Evolutionary conservation across 2,113 vertebrate genomes (phyloP).

Genomic region (Dicaeum eximium): DNA sequence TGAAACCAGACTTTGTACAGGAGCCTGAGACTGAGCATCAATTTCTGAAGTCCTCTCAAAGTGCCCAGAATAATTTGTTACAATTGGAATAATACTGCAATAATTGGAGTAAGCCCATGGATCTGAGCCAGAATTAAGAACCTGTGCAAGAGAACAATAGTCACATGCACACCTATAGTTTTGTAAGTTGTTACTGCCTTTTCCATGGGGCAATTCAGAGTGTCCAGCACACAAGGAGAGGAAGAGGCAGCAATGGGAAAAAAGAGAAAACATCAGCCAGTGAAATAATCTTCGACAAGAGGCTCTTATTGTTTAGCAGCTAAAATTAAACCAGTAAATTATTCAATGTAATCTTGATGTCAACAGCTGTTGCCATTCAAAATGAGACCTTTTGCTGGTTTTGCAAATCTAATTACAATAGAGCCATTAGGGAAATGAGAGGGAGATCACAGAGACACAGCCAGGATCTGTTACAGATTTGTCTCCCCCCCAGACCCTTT

Average conservation of each 20-base stretch:
- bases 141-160: not conserved
- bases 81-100: not conserved
- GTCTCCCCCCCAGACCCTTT: conserved; percentile 46
- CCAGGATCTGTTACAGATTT: conserved; percentile 31
- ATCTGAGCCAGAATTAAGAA: not conserved
- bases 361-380: conserved; percentile 82
- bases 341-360: conserved; percentile 79
- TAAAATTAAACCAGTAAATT: conserved; percentile 81
- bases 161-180: not conserved
- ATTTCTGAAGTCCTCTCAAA: not conserved
- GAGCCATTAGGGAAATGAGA: conserved; percentile 74
- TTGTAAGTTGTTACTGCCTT: not conserved
- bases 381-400: conserved; percentile 80
- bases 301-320: conserved; percentile 70
- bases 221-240: not conserved
- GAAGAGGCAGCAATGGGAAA: not conserved
- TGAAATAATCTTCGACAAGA: conserved; percentile 56
- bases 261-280: conserved; percentile 12
- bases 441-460: conserved; percentile 49
- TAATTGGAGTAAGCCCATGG: no score
- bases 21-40: not conserved
- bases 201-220: not conserved
- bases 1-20: not conserved
- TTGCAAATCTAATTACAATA: conserved; percentile 80
- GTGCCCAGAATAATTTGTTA: not conserved